Conservation (phyloP, 1,140 invertebrate genomes). For the Drosophila sproati region DNA sequence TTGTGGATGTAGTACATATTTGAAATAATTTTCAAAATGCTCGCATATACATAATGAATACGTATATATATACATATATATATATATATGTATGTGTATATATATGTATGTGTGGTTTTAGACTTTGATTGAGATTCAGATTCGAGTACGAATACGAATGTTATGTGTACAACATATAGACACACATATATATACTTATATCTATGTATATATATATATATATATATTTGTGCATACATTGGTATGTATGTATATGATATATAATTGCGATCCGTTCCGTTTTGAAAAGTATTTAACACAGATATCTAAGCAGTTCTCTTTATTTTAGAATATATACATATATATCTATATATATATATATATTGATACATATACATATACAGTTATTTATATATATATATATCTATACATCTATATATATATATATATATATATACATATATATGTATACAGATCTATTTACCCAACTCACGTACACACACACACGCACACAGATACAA, state of each 20-base stretch:
- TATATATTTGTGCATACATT: constrained; percentile 16
- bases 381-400: constrained; percentile 20
- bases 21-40: constrained; percentile 68
- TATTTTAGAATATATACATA: constrained; percentile 6
- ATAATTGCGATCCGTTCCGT: constrained; percentile 34
- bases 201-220: constrained; percentile 16
- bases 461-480: constrained; percentile 38
- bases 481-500: constrained; percentile 49
- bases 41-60: constrained; percentile 20
- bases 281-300: constrained; percentile 43
- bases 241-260: constrained; percentile 21
- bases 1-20: constrained; percentile 68
- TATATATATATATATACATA: constrained; percentile 16
- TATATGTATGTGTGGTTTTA: constrained; percentile 35
- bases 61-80: constrained; percentile 34
- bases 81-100: constrained; percentile 24
- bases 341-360: constrained; percentile 1
- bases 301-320: constrained; percentile 23
- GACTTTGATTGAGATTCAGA: constrained; percentile 38
- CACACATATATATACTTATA: not conserved
- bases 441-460: constrained; percentile 50
- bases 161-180: constrained; percentile 8
- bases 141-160: constrained; percentile 29
- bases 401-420: constrained; percentile 15
- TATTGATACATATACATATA: constrained; percentile 21